Base-by-base conservation (phyloP, 37 sponge, comb jelly and placozoan genomes). In the Hexactinellida sp. region DNA sequence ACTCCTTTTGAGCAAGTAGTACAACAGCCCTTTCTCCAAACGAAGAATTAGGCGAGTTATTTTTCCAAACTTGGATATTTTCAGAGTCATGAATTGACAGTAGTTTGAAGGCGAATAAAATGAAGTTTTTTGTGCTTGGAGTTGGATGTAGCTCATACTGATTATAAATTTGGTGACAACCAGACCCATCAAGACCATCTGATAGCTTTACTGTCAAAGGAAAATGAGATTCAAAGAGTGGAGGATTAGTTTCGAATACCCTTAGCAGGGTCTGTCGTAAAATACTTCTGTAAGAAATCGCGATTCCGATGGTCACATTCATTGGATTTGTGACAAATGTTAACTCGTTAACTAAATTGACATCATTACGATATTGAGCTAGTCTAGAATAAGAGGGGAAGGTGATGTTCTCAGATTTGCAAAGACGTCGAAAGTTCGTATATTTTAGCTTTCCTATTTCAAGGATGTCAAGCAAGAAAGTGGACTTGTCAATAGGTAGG, bases 321-420 rank as follows among this genome's bases (percentile, higher is more conserved):
- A 63, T 63, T n/a, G 21, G 28, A 63, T 28, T 32, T 25, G 21
- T 10, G 28, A 63, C 34, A 7, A 63, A 63, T 63, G 30, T n/a
- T 63, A 63, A 63, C 76, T 63, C 76, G 5, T 32, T 63, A 63
- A n/a, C 30, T 63, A 63, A n/a, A 7, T n/a, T 63, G 32, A 63
- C 76, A 63, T 63, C 30, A 28, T 32, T 10, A 7, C 76, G 76
- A 63, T 63, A 63, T 28, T 63, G 76, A 25, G 25, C 76, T 63
- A 63, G 76, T 63, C 30, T 63, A 63, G 76, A 63, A 63, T 63
- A 63, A n/a, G 76, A 63, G 21, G 76, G 76, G 76, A 63, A 63
- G 21, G 30, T 63, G 76, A 63, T 32, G 30, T 63, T 63, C 30
- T 63, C 76, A 63, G 76, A 63, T 63, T 63, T 63, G 30, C 76